Base-by-base conservation (phyloP, 2,113 vertebrate species). In the Eublepharis macularius region DNA sequence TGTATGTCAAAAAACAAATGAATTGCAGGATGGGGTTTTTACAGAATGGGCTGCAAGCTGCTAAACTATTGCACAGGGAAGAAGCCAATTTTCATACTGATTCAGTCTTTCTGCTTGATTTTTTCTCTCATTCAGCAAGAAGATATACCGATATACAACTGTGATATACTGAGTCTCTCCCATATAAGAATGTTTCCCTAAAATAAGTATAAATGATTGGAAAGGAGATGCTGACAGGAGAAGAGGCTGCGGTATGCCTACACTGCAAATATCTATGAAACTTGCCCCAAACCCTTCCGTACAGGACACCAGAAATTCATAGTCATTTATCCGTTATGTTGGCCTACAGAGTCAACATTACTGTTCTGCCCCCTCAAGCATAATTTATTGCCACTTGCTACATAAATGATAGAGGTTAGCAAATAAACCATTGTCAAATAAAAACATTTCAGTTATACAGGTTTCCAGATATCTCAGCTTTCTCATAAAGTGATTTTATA, bases 361-460 rank as follows among this genome's bases (percentile, higher is more conserved):
- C 24, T 91, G 51, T 43, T 72, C 70, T 85, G 66, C 70, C 82
- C 91, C 78, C 74, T 2, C 60, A 81, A 51, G 32, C 32, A 14
- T 73, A 80, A 85, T 34, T 45, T 0, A 78, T 68, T 24, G 34
- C n/a, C 57, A 60, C 54, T 43, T 78, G 26, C 88, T 92, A 84
- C 8, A 26, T 1, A 41, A 68, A 84, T 26, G 41, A 34, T 45
- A n/a, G 32, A 29, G 17, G 36, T 36, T 21, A 80, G 54, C 80
- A 65, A 69, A 87, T 82, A 72, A 88, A 47, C 82, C 83, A 3
- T 72, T 92, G 73, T 93, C 60, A 85, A 86, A 87, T 81, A 83
- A 87, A 54, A 86, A 21, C 4, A 66, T 76, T 76, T 73, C 34
- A 1, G 2, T 65, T 54, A 75, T 14, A 36, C 29, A 84, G 51